Conservation (phyloP, 2,113 vertebrate species). For the Rhinoderma darwinii region DNA sequence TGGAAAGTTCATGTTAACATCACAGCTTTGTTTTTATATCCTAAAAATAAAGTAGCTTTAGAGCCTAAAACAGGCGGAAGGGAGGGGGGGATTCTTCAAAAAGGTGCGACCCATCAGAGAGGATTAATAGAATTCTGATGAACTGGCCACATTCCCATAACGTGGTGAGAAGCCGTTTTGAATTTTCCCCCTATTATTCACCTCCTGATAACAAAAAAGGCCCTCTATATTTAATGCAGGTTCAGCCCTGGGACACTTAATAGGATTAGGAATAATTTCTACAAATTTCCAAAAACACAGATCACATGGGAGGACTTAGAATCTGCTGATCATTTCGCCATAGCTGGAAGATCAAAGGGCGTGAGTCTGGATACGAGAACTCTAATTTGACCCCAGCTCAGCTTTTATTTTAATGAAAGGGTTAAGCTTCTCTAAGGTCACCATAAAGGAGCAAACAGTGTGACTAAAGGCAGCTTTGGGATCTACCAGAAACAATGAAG, state of each 20-base stretch:
- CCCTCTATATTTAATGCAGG: conserved; percentile 91
- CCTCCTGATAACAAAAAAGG: conserved; percentile 86
- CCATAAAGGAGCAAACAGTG: conserved; percentile 96
- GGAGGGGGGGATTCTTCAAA: conserved; percentile 79
- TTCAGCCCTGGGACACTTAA: conserved; percentile 90
- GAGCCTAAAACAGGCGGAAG: conserved; percentile 75
- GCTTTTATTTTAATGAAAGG: conserved; percentile 96
- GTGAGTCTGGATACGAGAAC: conserved; percentile 82
- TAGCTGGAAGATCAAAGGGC: conserved; percentile 97
- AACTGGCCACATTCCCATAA: conserved; percentile 91
- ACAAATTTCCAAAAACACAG: conserved; percentile 99
- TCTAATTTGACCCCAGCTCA: conserved; percentile 93
- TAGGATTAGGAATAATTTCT: conserved; percentile 99
- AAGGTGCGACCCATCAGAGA: conserved; percentile 81
- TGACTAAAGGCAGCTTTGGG: conserved; percentile 99
- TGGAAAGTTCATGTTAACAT: conserved; percentile 81
- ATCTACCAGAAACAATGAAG: conserved; percentile 21
- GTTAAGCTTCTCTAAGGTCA: conserved; percentile 99
- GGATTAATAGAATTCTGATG: conserved; percentile 87
- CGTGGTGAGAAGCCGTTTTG: conserved; percentile 84
- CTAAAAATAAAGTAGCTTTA: conserved; percentile 82
- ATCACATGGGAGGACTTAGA: conserved; percentile 99
- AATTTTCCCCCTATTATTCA: conserved; percentile 84
- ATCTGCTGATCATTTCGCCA: conserved; percentile 98
- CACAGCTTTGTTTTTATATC: conserved; percentile 79